Evolutionary conservation across 37 sponge, comb jelly and placozoan species (phyloP).

Genomic region (Dysidea cf. avara): DNA sequence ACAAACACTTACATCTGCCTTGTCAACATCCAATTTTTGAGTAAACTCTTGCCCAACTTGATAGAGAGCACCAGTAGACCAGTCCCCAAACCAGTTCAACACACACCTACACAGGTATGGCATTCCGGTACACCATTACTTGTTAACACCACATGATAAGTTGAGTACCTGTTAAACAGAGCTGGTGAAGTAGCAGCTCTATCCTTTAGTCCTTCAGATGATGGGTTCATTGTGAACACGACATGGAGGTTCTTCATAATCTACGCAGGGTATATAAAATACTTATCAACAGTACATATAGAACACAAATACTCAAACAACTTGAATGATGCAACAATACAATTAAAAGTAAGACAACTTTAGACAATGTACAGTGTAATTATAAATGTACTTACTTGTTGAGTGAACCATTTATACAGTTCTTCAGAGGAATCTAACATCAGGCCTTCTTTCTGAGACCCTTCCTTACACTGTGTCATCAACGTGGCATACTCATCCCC

Average conservation of each 20-base stretch:
- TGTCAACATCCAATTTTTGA: conserved; percentile 88
- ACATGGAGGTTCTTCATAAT: conserved; percentile 94
- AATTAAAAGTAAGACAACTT: conserved; percentile 10
- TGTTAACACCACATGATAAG: not conserved
- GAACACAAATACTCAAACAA: too few relatives aligned
- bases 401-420: conserved; percentile 97
- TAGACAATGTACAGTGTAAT: not conserved
- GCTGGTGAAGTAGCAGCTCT: conserved; percentile 97
- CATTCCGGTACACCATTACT: not conserved
- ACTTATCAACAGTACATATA: too few relatives aligned
- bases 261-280: too few relatives aligned
- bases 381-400: conserved; percentile 63
- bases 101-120: conserved; percentile 63
- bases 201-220: conserved; percentile 96
- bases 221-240: conserved; percentile 99
- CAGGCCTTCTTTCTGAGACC: conserved; percentile 90
- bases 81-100: conserved; percentile 99
- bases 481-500: conserved; percentile 93
- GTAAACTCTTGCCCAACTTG: conserved; percentile 96
- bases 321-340: too few relatives aligned
- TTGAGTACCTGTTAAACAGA: conserved; percentile 85
- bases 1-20: conserved; percentile 63
- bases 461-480: conserved; percentile 98
- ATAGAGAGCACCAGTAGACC: conserved; percentile 93
- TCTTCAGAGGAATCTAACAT: conserved; percentile 95